These are phyloP conservation scores for Erpobdella octoculata DNA, from an alignment of 2,888 invertebrate genomes.

Conservation along the genomic window DNA sequence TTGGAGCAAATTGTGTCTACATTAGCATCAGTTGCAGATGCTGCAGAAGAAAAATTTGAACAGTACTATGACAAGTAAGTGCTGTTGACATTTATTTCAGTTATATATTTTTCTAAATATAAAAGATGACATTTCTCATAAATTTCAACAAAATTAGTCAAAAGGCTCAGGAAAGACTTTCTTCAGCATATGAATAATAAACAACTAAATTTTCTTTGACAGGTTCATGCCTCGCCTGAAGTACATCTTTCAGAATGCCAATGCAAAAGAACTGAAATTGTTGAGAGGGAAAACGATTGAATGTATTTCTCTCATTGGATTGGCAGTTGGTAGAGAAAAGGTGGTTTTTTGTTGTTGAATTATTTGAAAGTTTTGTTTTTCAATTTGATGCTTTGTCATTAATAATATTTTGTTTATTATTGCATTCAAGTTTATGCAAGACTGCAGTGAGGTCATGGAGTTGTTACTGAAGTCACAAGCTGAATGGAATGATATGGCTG, in stretches of 20 bases:
- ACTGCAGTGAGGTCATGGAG: constrained; percentile 40
- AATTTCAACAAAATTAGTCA: no score
- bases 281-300: constrained; percentile 96
- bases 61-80: constrained; percentile 75
- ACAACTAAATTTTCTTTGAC: neutral
- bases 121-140: no score
- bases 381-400: constrained; percentile 15
- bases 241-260: constrained; percentile 90
- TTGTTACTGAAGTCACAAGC: constrained; percentile 39
- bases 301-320: constrained; percentile 92
- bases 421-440: constrained; percentile 36
- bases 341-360: constrained; percentile 36
- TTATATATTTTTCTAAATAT: neutral
- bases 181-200: no score
- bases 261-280: constrained; percentile 68
- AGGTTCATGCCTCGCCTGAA: constrained; percentile 84
- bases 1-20: constrained; percentile 97
- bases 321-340: constrained; percentile 57
- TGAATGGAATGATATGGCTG: constrained; percentile 56
- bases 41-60: constrained; percentile 89
- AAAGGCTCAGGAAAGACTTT: no score
- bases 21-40: constrained; percentile 94
- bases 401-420: neutral
- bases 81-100: neutral
- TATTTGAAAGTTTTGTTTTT: neutral